phyloP scores from a whole-genome alignment of 2,888 invertebrate genomes.

The Drosophila falleni region DNA sequence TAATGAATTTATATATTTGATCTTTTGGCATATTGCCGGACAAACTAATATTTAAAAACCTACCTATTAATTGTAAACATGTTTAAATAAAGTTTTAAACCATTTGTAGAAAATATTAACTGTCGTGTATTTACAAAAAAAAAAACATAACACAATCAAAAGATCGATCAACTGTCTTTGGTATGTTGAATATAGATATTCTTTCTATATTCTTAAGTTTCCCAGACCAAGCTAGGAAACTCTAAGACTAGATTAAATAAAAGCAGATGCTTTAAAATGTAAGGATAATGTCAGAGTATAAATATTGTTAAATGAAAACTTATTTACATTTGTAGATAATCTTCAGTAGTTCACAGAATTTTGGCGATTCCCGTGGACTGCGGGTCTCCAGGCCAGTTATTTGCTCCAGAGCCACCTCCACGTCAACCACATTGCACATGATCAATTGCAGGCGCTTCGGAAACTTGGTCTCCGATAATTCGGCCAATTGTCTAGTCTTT shows the following conservation, averaged over 20 bases:
- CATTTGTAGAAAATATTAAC: conserved; percentile 19
- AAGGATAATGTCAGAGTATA: conserved; percentile 6
- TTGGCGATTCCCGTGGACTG: conserved; percentile 56
- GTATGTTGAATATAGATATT: background rate
- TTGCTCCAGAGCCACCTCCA: conserved; percentile 66
- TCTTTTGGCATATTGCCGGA: conserved; percentile 38
- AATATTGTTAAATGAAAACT: background rate
- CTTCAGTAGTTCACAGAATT: conserved; percentile 59
- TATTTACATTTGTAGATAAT: conserved; percentile 65
- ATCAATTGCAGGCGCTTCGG: conserved; percentile 61
- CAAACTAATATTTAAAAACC: conserved; percentile 25
- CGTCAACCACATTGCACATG: conserved; percentile 66
- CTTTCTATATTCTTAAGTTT: background rate
- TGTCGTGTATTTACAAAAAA: conserved; percentile 21
- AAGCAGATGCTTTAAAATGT: background rate
- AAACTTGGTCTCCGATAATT: conserved; percentile 29
- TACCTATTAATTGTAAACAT: conserved; percentile 24
- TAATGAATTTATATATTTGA: conserved; percentile 39
- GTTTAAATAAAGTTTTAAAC: conserved; percentile 43
- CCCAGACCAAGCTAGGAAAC: background rate
- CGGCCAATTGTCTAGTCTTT: conserved; percentile 43
- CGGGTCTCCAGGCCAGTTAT: conserved; percentile 68
- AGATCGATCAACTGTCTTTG: conserved; percentile 1
- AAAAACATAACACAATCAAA: background rate
- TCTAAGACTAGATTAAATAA: conserved; percentile 1